Conservation (phyloP, 2,113 vertebrate species). For the Centropus unirufus region DNA sequence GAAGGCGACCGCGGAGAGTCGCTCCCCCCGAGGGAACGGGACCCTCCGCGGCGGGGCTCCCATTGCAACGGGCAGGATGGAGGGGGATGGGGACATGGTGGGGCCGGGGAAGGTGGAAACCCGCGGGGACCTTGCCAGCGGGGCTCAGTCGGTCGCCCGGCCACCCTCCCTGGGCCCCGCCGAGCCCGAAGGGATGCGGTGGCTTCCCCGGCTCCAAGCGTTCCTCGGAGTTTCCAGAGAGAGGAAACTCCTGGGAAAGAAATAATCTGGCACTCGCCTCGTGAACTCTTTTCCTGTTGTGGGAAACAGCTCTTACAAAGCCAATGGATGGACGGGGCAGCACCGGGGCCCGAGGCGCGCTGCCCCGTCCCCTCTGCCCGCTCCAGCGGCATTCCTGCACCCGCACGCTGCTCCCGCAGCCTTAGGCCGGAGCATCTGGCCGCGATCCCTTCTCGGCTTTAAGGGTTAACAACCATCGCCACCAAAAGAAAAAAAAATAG, state of each 20-base stretch:
- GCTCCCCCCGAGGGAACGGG: not conserved
- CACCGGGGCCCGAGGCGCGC: not conserved
- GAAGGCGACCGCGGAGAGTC: not conserved
- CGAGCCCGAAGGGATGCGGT: not conserved
- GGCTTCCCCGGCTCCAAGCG: not conserved
- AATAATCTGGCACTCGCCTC: slow-evolving; percentile 22
- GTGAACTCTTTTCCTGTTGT: slow-evolving; percentile 61
- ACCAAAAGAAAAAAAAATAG: not conserved
- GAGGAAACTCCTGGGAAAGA: slow-evolving; percentile 48
- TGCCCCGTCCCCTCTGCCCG: no score
- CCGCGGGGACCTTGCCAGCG: not conserved
- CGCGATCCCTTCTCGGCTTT: not conserved
- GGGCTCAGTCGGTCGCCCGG: not conserved
- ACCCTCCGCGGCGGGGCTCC: not conserved
- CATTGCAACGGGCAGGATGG: not conserved
- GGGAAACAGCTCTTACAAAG: slow-evolving; percentile 25
- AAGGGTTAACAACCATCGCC: slow-evolving; percentile 68
- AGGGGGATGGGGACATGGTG: not conserved
- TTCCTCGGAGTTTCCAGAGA: slow-evolving; percentile 41
- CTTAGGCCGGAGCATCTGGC: not conserved
- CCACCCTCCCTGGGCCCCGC: not conserved
- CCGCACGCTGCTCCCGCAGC: not conserved
- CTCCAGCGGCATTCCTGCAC: not conserved
- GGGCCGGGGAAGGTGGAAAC: no score
- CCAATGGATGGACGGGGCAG: not conserved